Evolutionary conservation across 2,113 vertebrate genomes (phyloP).

Genomic region (Nerophis lumbriciformis): DNA sequence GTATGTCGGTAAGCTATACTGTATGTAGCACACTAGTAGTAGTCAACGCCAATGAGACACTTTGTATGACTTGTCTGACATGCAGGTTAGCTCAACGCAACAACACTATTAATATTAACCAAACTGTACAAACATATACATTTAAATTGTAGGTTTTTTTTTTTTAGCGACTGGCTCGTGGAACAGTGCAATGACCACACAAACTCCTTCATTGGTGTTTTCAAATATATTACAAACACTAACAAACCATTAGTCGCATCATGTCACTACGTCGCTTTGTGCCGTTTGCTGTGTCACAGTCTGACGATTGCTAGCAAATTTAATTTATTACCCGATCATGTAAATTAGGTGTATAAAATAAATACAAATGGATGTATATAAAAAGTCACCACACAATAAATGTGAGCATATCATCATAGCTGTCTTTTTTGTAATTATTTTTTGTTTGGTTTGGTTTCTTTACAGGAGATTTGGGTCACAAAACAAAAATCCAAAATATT

Average conservation of each 20-base stretch:
- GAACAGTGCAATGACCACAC: not conserved
- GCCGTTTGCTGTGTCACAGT: constrained; percentile 39
- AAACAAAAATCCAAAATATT: too few species aligned
- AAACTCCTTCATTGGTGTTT: constrained; percentile 38
- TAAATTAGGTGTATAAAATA: constrained; percentile 70
- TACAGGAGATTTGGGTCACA: too few species aligned
- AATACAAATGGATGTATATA: constrained; percentile 67
- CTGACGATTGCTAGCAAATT: constrained; percentile 54
- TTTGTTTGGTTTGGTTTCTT: not conserved
- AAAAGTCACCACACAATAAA: constrained; percentile 73
- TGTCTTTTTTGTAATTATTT: constrained; percentile 30
- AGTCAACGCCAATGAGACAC: constrained; percentile 25
- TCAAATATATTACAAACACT: constrained; percentile 42
- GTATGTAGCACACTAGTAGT: constrained; percentile 66
- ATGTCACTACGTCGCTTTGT: constrained; percentile 49
- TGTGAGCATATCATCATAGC: constrained; percentile 60
- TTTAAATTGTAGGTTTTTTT: too few species aligned
- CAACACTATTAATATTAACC: not conserved
- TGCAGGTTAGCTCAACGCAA: not conserved
- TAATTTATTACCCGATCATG: constrained; percentile 70
- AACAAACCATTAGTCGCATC: constrained; percentile 34
- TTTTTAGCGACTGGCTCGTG: too few species aligned
- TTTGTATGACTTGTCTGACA: not conserved
- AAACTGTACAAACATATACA: too few species aligned
- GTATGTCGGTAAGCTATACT: constrained; percentile 53